Evolutionary conservation across 92 coral and sea anemone genomes (phyloP).

Genomic region (Desmophyllum pertusum): DNA sequence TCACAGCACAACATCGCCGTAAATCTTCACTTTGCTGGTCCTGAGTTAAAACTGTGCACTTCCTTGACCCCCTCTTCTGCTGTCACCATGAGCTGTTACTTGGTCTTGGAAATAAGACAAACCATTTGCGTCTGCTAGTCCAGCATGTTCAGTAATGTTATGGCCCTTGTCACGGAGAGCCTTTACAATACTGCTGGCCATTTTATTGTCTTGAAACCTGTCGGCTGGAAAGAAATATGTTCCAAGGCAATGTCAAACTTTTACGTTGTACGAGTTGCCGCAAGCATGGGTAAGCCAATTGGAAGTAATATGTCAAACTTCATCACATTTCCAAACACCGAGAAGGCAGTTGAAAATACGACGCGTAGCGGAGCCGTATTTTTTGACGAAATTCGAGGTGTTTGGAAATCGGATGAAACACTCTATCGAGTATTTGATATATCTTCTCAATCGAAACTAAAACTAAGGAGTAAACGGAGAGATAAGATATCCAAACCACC

Average conservation of each 20-base stretch:
- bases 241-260: background rate
- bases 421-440: too few relatives aligned
- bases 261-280: background rate
- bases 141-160: conserved; percentile 33
- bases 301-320: too few relatives aligned
- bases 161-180: conserved; percentile 59
- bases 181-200: background rate
- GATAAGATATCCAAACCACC: too few relatives aligned
- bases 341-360: too few relatives aligned
- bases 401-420: too few relatives aligned
- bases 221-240: conserved; percentile 52
- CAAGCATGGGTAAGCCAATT: too few relatives aligned
- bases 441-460: too few relatives aligned
- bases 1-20: background rate
- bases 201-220: conserved; percentile 34
- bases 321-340: too few relatives aligned
- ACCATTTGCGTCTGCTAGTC: conserved; percentile 75
- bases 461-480: too few relatives aligned
- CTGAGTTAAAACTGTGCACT: conserved; percentile 61
- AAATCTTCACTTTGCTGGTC: background rate
- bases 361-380: too few relatives aligned
- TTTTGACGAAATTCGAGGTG: too few relatives aligned
- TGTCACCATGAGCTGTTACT: conserved; percentile 83
- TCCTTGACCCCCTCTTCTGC: conserved; percentile 81
- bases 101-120: conserved; percentile 68